Base-by-base conservation (phyloP, 1,140 invertebrate genomes). In the Lanistes nyassanus region DNA sequence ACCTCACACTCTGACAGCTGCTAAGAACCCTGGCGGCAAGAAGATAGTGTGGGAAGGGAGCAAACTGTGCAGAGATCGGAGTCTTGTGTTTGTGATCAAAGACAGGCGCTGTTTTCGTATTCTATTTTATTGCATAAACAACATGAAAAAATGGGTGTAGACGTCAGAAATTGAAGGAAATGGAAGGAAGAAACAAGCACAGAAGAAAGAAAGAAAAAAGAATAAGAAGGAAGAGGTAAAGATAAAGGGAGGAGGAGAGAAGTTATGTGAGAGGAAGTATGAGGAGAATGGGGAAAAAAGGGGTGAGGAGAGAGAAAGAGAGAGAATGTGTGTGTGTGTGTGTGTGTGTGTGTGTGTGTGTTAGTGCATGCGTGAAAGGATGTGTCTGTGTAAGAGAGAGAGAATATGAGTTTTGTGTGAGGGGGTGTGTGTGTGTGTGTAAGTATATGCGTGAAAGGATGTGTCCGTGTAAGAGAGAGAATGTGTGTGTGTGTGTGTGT, bases 1-100 rank as follows among this genome's bases (percentile, higher is more conserved):
- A 77, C 66, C 74, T 77, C 37, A 53, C 56, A 29, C 68, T 70
- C 19, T 70, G 51, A 70, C 29, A 60, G 29, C 31, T 64, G 2
- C n/a, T 64, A 64, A 47, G 3, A 47, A 6, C 47, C 29, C 2
- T 26, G 26, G 67, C 26, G 4, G 26, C 26, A 23, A 26, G n/a
- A 16, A 39, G n/a, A n/a, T 39, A 68, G 16, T 36, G 16, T n/a
- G 26, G n/a, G 66, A 16, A 39, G 37, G 16, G 26, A 68, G 19
- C 19, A 11, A 39, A 19, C 29, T 29, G 19, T 13, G 66, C 66
- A 36, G 68, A 13, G 47, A n/a, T 3, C 3, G 68, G 2, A 47
- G n/a, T 19, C 47, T n/a, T 34, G 68, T 34, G 47, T 51, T n/a
- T n/a, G 47, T 29, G 21, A 26, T 23, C 51, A 53, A 26, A 71